Percentiles rank a stretch among this genome's conserved stretches.
phyloP scores from a whole-genome alignment of 1,140 invertebrate species.

The Andrena cerasifolii region DNA sequence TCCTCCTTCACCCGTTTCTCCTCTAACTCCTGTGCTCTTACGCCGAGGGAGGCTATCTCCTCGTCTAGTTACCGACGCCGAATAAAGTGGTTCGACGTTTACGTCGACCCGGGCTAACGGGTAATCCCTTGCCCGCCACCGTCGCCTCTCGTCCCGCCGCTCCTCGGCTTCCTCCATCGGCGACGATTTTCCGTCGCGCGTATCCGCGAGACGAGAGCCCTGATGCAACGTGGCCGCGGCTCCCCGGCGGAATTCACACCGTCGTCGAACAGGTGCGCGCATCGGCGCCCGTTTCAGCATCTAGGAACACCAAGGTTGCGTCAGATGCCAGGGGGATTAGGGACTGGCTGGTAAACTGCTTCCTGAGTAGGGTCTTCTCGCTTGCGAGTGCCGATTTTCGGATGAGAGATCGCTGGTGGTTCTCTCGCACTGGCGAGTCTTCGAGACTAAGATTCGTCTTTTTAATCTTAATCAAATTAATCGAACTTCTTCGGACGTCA shows the following conservation, averaged over 20 bases:
- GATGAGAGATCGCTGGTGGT: too few species aligned
- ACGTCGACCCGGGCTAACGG: constrained; percentile 66
- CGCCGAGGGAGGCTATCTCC: constrained; percentile 68
- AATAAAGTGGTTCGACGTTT: constrained; percentile 75
- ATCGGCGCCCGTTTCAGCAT: constrained; percentile 51
- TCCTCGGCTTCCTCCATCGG: constrained; percentile 12
- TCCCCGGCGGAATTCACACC: constrained; percentile 21
- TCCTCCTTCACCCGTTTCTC: background rate
- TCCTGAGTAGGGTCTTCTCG: too few species aligned
- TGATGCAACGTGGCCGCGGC: constrained; percentile 3
- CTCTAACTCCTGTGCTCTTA: constrained; percentile 51
- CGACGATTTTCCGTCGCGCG: constrained; percentile 15
- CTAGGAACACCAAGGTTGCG: constrained; percentile 22
- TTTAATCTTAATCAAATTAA: too few species aligned
- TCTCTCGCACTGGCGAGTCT: too few species aligned
- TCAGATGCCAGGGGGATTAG: constrained; percentile 47
- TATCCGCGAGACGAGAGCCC: constrained; percentile 15
- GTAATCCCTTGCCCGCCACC: constrained; percentile 57
- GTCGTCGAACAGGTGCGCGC: constrained; percentile 49
- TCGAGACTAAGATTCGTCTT: too few species aligned
- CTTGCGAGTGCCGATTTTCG: too few species aligned
- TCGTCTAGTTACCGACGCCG: constrained; percentile 69
- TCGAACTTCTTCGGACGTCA: too few species aligned
- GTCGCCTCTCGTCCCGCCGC: constrained; percentile 9
- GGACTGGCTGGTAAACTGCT: too few species aligned